Evolutionary conservation across 30 jellyfish, hydroid and myxozoan genomes (phyloP).

Genomic region (Cassiopea andromeda): DNA sequence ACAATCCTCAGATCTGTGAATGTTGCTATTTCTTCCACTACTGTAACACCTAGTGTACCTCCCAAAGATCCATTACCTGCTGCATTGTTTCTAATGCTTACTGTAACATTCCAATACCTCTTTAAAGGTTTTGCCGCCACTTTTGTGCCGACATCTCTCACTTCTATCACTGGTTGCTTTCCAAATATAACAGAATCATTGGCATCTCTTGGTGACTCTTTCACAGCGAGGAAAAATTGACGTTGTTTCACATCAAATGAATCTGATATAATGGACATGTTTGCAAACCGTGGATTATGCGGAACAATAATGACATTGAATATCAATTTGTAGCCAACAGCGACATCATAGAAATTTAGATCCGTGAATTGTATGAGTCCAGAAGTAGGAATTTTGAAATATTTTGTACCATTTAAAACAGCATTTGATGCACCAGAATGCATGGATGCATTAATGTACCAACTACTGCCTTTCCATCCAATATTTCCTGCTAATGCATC

Average conservation of each 20-base stretch:
- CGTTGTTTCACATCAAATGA: constrained; percentile 74
- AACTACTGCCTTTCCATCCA: constrained; percentile 75
- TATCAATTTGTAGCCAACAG: constrained; percentile 51
- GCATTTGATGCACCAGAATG: constrained; percentile 50
- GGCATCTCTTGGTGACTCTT: constrained; percentile 58
- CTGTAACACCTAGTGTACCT: constrained; percentile 44
- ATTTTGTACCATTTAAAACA: constrained; percentile 65
- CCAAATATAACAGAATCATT: constrained; percentile 79
- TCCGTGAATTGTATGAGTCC: constrained; percentile 71
- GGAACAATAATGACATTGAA: constrained; percentile 69
- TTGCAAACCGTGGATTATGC: constrained; percentile 45
- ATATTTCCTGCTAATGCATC: constrained; percentile 83
- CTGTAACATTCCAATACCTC: constrained; percentile 72
- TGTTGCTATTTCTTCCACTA: constrained; percentile 45
- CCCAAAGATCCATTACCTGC: constrained; percentile 52
- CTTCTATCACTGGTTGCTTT: constrained; percentile 80
- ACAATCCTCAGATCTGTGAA: constrained; percentile 66
- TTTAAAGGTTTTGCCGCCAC: constrained; percentile 75
- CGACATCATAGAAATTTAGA: constrained; percentile 61
- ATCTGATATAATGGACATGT: constrained; percentile 65
- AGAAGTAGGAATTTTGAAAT: constrained; percentile 59
- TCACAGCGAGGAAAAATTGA: constrained; percentile 74
- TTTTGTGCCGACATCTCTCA: constrained; percentile 82
- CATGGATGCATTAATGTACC: constrained; percentile 77
- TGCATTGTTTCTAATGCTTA: constrained; percentile 24